Percentiles rank a stretch among this genome's conserved stretches.
phyloP scores from a whole-genome alignment of 2,888 invertebrate species.

The Anthophora plumipes region DNA sequence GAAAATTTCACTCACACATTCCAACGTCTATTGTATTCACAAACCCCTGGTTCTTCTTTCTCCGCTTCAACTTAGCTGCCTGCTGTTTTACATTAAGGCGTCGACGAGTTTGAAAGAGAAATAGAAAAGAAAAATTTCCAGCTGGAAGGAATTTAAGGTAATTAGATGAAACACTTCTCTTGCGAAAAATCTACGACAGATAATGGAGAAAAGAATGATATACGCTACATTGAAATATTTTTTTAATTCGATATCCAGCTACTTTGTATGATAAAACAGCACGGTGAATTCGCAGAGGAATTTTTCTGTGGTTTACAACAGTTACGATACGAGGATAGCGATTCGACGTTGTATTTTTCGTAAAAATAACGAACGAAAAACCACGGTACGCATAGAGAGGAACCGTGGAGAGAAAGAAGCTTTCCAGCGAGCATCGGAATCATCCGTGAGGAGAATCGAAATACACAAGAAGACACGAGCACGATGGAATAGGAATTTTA shows the following conservation, averaged over 20 bases:
- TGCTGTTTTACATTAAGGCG: neutral
- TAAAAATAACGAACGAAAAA: constrained; percentile 29
- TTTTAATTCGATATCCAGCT: too few relatives aligned
- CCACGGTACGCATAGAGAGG: neutral
- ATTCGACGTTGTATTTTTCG: constrained; percentile 2
- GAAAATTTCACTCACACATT: neutral
- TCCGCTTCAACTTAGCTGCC: too few relatives aligned
- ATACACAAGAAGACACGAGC: constrained; percentile 3
- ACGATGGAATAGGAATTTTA: constrained; percentile 36
- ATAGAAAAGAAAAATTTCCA: too few relatives aligned
- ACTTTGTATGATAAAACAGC: neutral
- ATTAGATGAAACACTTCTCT: neutral
- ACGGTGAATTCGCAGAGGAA: neutral
- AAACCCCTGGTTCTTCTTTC: neutral
- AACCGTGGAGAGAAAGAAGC: neutral
- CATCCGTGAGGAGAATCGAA: constrained; percentile 26
- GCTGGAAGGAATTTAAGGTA: neutral
- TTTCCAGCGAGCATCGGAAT: constrained; percentile 10
- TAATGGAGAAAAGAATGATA: neutral
- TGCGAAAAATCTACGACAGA: neutral
- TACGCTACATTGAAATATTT: too few relatives aligned
- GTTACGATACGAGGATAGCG: neutral
- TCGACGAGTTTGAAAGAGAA: neutral
- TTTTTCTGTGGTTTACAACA: too few relatives aligned
- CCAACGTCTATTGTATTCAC: neutral